Evolutionary conservation across 2,888 invertebrate species (phyloP).

Genomic region (Trichacis sp.): DNA sequence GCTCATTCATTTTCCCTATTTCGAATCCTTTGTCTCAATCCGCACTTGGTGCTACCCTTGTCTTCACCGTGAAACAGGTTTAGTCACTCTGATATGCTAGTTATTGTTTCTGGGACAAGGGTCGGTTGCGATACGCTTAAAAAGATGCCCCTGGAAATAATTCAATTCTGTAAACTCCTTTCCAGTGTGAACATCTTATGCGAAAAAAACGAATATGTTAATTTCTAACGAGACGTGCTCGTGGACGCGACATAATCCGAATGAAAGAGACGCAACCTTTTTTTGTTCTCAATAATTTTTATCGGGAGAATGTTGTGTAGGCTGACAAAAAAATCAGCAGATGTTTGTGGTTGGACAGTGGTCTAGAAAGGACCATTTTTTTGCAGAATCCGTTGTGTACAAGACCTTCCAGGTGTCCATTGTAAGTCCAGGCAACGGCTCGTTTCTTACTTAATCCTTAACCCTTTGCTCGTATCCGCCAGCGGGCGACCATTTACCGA

Average conservation of each 20-base stretch:
- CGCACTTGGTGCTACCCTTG: not conserved
- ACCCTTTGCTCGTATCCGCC: conserved; percentile 53
- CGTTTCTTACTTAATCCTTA: conserved; percentile 54
- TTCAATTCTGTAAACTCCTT: not conserved
- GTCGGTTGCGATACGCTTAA: not conserved
- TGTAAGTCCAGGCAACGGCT: conserved; percentile 53
- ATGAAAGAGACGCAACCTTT: not conserved
- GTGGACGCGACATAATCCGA: not conserved
- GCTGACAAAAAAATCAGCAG: conserved; percentile 47
- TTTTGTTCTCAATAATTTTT: not conserved
- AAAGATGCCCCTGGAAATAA: not conserved
- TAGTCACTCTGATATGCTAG: conserved; percentile 43
- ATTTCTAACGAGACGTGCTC: not conserved
- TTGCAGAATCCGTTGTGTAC: conserved; percentile 24
- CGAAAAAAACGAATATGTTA: not conserved
- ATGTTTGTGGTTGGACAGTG: conserved; percentile 49
- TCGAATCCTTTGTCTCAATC: conserved; percentile 11
- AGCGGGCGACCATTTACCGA: conserved; percentile 58
- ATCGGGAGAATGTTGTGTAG: conserved; percentile 6
- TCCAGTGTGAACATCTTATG: not conserved
- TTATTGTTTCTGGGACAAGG: conserved; percentile 45
- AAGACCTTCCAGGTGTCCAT: conserved; percentile 61
- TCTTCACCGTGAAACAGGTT: conserved; percentile 47
- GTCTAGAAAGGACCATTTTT: conserved; percentile 26
- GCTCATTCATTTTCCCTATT: conserved; percentile 16